Conservation (phyloP, 2,888 invertebrate species). For the Drosophila emarginata region DNA sequence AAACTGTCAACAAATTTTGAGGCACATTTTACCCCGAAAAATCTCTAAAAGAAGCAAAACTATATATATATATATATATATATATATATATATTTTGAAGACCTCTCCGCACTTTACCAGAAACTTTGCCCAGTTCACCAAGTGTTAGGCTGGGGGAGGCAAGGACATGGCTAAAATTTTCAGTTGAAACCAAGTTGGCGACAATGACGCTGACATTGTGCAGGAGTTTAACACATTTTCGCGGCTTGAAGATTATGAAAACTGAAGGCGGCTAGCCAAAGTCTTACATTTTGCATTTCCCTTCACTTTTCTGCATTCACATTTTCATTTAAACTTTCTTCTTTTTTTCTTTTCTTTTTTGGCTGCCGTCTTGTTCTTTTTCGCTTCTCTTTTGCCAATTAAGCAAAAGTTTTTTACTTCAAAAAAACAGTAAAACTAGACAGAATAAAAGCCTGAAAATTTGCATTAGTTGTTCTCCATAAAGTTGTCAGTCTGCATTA, state of each 20-base stretch:
- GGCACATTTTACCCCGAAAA: slow-evolving; percentile 43
- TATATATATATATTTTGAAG: slow-evolving; percentile 19
- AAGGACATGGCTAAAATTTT: slow-evolving; percentile 27
- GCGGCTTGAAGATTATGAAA: slow-evolving; percentile 62
- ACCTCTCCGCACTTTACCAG: slow-evolving; percentile 45
- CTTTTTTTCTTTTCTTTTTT: slow-evolving; percentile 3
- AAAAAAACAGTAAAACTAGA: slow-evolving; percentile 36
- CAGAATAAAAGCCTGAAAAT: slow-evolving; percentile 38
- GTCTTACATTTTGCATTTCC: slow-evolving; percentile 23
- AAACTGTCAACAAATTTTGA: slow-evolving; percentile 69
- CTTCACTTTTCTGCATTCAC: background rate
- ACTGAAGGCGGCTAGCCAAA: slow-evolving; percentile 26
- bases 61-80: no score
- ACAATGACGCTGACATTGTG: slow-evolving; percentile 63
- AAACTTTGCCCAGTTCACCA: slow-evolving; percentile 52
- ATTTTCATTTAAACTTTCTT: slow-evolving; percentile 10
- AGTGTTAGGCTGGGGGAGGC: slow-evolving; percentile 39
- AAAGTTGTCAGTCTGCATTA: slow-evolving; percentile 30
- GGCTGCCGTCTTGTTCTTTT: slow-evolving; percentile 9
- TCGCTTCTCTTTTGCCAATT: slow-evolving; percentile 53
- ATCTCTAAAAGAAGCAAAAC: background rate
- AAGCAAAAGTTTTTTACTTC: slow-evolving; percentile 53
- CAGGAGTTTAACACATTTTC: slow-evolving; percentile 63
- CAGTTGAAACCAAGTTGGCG: slow-evolving; percentile 31
- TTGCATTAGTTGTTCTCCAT: slow-evolving; percentile 38